Base-by-base conservation (phyloP, 2,113 vertebrate species). In the Amphiprion percula region DNA sequence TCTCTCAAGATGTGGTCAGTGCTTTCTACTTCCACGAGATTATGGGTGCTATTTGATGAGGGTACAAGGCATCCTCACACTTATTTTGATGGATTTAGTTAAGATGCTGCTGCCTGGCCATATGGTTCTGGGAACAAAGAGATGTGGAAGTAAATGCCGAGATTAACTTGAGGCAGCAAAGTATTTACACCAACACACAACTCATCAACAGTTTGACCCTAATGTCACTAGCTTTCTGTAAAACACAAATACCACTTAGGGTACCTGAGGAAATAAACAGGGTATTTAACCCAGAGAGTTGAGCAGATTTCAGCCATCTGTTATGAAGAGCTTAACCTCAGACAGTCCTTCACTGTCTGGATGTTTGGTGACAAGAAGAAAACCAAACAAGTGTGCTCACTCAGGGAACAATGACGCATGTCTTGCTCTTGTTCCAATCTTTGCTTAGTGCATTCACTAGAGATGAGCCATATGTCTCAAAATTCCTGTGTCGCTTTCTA, bases 221-320 rank as follows among this genome's bases (percentile, higher is more conserved):
- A 9, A 61, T 77, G 87, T 77, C 84, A 77, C 64, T 26, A 65
- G 79, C 67, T 87, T 68, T 89, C 81, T 74, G 87, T 86, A 87
- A 86, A 87, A 85, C 70, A 64, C 80, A 89, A 87, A 90, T 74
- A 77, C 76, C 54, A 85, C 88, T 88, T 85, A 84, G 81, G 66
- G 83, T 91, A 93, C 92, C 92, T 94, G 88, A 67, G 73, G 58
- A 93, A 91, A 91, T 88, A 93, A 94, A 88, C 87, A 89, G 83
- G 83, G 91, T 85, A 79, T 88, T 90, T 93, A 92, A 92, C 87
- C 88, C 87, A 56, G 16, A 71, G 72, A 81, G 85, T 74, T 88
- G 86, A 92, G 92, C 84, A 93, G 91, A 93, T 92, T 90, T 91
- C 49, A 86, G 82, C 92, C 91, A 95, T 94, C 93, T 95, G 94